Conservation (phyloP, 2,888 invertebrate genomes). For the Chloroclystis v-ata region DNA sequence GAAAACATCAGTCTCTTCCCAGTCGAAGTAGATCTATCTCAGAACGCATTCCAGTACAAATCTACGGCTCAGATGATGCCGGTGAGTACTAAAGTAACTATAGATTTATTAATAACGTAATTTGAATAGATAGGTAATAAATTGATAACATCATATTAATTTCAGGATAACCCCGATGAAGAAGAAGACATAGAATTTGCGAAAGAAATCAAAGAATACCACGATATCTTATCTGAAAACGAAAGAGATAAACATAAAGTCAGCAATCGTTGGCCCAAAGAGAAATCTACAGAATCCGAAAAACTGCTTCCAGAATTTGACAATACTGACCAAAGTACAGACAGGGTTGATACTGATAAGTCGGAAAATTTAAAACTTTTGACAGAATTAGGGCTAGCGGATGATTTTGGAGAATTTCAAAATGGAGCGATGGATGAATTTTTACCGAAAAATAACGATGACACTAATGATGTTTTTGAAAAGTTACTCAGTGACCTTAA, state of each 20-base stretch:
- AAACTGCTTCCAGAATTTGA: slow-evolving; percentile 59
- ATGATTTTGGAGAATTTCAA: slow-evolving; percentile 72
- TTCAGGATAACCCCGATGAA: slow-evolving; percentile 69
- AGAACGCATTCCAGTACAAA: slow-evolving; percentile 95
- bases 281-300: slow-evolving; percentile 57
- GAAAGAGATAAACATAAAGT: slow-evolving; percentile 64
- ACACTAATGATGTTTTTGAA: slow-evolving; percentile 63
- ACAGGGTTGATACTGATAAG: slow-evolving; percentile 39
- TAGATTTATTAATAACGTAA: too few species aligned
- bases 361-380: slow-evolving; percentile 64
- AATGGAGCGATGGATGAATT: slow-evolving; percentile 59
- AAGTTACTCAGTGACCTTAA: slow-evolving; percentile 61
- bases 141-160: background rate
- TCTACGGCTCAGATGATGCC: slow-evolving; percentile 75
- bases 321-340: slow-evolving; percentile 14
- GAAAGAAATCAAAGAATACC: slow-evolving; percentile 69
- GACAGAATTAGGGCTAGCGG: slow-evolving; percentile 78
- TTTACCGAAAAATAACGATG: slow-evolving; percentile 40
- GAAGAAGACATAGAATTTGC: slow-evolving; percentile 77
- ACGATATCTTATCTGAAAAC: slow-evolving; percentile 57
- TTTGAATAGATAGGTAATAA: too few species aligned
- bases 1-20: slow-evolving; percentile 90
- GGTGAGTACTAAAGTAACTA: too few species aligned
- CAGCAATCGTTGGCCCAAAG: slow-evolving; percentile 55
- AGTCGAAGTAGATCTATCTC: slow-evolving; percentile 95